These are phyloP conservation scores for Cervus canadensis DNA, from an alignment of 2,113 vertebrate genomes.

Conservation along the genomic window DNA sequence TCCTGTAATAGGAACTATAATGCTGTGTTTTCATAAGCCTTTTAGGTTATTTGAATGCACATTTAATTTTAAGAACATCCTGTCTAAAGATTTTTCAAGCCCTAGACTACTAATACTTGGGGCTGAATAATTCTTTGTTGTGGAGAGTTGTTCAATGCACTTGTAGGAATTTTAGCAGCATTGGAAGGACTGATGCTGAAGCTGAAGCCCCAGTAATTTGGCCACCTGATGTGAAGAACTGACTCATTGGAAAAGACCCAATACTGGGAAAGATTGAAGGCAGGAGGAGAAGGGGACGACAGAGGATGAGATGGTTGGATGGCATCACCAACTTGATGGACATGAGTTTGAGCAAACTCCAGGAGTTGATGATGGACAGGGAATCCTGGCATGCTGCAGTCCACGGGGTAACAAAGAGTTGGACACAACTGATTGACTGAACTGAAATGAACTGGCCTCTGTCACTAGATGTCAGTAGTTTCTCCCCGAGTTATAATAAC, in stretches of 20 bases:
- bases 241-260: background rate
- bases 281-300: accelerated
- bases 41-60: background rate
- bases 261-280: background rate
- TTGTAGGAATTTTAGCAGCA: background rate
- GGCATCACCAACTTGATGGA: background rate
- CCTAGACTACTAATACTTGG: background rate
- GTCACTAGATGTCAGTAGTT: too few species aligned
- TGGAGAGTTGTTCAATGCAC: background rate
- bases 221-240: background rate
- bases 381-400: background rate
- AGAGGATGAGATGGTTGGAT: background rate
- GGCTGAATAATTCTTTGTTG: background rate
- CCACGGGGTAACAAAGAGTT: accelerated
- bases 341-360: background rate
- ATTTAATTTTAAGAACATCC: background rate
- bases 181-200: background rate
- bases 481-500: background rate
- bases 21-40: background rate
- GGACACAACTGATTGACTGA: accelerated
- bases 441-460: background rate
- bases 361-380: background rate
- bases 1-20: background rate
- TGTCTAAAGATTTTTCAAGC: background rate
- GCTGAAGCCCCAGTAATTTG: background rate